These are phyloP conservation scores for Mellilla xanthometata DNA, from an alignment of 2,888 invertebrate species.

Conservation along the genomic window DNA sequence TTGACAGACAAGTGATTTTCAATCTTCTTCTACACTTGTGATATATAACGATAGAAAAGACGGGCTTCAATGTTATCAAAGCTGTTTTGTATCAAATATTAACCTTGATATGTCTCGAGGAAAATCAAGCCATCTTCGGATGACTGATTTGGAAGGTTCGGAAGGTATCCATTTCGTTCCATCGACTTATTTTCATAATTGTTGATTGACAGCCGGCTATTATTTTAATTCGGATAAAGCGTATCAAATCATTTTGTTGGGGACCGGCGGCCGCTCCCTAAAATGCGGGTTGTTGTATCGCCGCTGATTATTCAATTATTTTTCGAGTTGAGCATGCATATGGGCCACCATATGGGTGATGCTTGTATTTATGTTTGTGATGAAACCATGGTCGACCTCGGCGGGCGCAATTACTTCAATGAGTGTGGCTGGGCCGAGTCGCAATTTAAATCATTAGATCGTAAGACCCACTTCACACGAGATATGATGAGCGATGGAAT, in stretches of 20 bases:
- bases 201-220: slow-evolving; percentile 5
- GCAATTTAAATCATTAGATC: slow-evolving; percentile 68
- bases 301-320: slow-evolving; percentile 25
- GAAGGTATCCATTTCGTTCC: slow-evolving; percentile 6
- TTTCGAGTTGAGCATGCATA: slow-evolving; percentile 13
- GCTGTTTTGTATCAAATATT: neutral
- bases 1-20: slow-evolving; percentile 11
- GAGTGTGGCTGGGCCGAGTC: slow-evolving; percentile 61
- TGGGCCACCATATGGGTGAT: slow-evolving; percentile 45
- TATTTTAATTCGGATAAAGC: slow-evolving; percentile 21
- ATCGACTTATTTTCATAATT: slow-evolving; percentile 7
- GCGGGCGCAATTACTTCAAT: slow-evolving; percentile 66
- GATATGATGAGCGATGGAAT: neutral
- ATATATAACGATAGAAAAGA: slow-evolving; percentile 1
- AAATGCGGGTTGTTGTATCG: slow-evolving; percentile 25
- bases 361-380: slow-evolving; percentile 61
- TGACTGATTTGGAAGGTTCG: neutral
- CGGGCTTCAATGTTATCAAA: neutral
- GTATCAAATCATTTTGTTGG: slow-evolving; percentile 15
- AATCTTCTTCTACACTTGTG: slow-evolving; percentile 3
- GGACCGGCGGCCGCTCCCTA: slow-evolving; percentile 19
- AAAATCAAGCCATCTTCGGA: neutral
- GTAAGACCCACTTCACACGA: slow-evolving; percentile 23
- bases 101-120: slow-evolving; percentile 1
- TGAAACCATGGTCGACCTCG: slow-evolving; percentile 72